A percentile compares a stretch with the other conserved stretches of the same genome.
These are phyloP conservation scores for Peromyscus attwateri DNA, from an alignment of 2,797 vertebrate species.

Conservation along the genomic window DNA sequence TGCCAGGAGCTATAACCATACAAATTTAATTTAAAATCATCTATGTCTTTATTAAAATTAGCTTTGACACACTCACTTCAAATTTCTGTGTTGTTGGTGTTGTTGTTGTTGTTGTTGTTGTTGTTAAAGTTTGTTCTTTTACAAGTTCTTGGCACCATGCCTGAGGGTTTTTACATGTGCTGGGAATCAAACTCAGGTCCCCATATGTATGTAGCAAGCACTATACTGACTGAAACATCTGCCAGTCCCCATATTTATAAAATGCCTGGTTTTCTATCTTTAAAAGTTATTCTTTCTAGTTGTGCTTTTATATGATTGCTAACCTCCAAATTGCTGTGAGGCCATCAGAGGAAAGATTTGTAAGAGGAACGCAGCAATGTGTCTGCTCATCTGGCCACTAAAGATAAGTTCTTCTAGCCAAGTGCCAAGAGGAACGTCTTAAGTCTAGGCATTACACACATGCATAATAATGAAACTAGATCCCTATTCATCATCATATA, in stretches of 20 bases:
- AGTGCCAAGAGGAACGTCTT: no score
- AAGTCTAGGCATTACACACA: background rate
- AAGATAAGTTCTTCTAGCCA: background rate
- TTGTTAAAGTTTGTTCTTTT: background rate
- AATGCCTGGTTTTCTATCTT: background rate
- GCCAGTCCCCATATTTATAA: background rate
- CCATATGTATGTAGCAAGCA: background rate
- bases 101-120: background rate
- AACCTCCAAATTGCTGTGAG: background rate
- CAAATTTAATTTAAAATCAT: background rate
- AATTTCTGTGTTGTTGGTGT: background rate
- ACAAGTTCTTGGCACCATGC: background rate
- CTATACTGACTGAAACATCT: background rate
- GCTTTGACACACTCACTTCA: background rate
- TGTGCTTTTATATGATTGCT: background rate
- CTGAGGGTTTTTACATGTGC: background rate
- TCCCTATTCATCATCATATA: background rate
- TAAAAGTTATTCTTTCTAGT: background rate
- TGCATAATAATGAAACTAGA: background rate
- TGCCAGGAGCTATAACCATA: background rate
- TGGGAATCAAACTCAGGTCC: background rate
- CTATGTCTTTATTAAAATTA: background rate
- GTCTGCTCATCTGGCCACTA: background rate
- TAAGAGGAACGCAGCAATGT: background rate
- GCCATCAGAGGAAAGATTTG: background rate